phyloP scores from a whole-genome alignment of 2,113 vertebrate species.

The Saccopteryx bilineata region DNA sequence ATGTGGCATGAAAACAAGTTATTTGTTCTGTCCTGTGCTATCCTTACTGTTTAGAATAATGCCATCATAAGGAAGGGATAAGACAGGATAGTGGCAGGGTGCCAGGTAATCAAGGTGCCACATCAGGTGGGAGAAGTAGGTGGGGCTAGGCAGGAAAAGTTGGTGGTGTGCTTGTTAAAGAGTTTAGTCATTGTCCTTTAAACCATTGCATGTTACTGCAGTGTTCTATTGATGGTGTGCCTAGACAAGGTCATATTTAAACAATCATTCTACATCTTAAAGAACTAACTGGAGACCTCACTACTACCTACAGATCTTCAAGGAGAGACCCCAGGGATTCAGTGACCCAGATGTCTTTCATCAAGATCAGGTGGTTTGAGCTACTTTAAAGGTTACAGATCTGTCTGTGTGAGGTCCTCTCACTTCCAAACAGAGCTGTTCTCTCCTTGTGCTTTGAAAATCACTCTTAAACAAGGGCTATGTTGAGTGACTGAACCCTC shows the following conservation, averaged over 20 bases:
- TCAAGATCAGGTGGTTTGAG: background rate
- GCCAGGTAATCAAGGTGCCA: background rate
- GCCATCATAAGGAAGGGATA: background rate
- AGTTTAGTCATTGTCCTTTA: background rate
- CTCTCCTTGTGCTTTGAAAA: background rate
- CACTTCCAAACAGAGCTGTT: background rate
- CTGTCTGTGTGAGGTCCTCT: background rate
- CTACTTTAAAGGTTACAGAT: background rate
- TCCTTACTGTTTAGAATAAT: background rate
- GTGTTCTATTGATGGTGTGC: background rate
- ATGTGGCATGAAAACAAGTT: background rate
- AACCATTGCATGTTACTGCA: background rate
- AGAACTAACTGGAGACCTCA: background rate
- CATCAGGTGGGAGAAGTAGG: background rate
- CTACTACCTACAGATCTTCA: background rate
- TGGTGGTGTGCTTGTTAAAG: background rate
- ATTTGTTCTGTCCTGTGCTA: background rate
- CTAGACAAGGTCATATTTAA: slow-evolving; percentile 17
- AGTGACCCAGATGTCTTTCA: background rate
- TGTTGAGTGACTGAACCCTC: background rate
- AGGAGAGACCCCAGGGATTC: background rate
- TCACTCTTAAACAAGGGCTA: background rate
- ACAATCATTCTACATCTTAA: background rate
- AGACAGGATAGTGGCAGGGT: too few relatives aligned
- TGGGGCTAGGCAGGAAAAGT: background rate